These are phyloP conservation scores for Valencia hispanica DNA, from an alignment of 2,797 vertebrate species.

Conservation along the genomic window DNA sequence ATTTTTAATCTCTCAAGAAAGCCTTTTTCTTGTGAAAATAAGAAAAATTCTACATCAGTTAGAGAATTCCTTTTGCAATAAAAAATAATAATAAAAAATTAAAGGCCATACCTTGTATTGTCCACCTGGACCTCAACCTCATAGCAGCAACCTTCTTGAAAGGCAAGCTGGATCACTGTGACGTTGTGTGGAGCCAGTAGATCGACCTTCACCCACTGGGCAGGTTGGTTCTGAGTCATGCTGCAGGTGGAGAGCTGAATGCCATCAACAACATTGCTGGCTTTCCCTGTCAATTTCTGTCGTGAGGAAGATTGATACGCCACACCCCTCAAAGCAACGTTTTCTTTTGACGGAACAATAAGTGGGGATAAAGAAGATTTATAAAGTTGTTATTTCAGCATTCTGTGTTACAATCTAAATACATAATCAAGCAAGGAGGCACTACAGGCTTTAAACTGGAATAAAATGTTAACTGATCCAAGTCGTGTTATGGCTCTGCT, in stretches of 20 bases:
- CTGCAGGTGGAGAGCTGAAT: neutral
- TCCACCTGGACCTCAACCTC: conserved; percentile 21
- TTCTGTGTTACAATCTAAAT: neutral
- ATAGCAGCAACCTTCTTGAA: neutral
- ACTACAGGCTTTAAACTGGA: no score
- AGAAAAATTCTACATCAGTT: neutral
- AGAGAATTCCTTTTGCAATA: no score
- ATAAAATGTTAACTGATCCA: no score
- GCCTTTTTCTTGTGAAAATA: neutral
- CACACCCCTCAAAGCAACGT: conserved; percentile 22
- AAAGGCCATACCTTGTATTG: neutral
- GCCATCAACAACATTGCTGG: conserved; percentile 19
- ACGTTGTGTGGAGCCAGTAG: conserved; percentile 19
- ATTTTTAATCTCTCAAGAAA: neutral
- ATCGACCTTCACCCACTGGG: conserved; percentile 33
- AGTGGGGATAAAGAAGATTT: no score
- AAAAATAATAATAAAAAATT: no score
- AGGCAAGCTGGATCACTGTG: conserved; percentile 9
- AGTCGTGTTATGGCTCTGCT: no score
- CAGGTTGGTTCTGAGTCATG: neutral
- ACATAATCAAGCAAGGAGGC: no score
- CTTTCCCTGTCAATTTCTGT: neutral
- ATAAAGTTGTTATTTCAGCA: neutral
- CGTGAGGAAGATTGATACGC: conserved; percentile 8
- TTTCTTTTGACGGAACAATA: neutral